Conservation (phyloP, 1,140 invertebrate species). For the Cydia fagiglandana region DNA sequence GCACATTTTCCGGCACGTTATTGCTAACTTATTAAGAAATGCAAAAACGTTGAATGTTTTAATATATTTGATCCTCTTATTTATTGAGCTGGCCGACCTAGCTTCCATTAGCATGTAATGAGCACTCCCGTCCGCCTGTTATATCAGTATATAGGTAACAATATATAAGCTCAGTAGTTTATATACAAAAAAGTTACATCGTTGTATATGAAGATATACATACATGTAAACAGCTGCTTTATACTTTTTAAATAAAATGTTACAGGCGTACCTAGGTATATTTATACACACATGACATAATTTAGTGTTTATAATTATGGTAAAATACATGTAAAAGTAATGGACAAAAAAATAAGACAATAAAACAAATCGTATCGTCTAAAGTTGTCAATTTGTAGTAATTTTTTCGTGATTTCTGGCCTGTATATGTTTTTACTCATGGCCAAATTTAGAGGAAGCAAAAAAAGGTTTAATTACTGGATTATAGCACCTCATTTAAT, state of each 20-base stretch:
- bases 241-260: slow-evolving; percentile 1
- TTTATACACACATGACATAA: too few relatives aligned
- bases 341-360: too few relatives aligned
- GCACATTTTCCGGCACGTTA: background rate
- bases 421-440: too few relatives aligned
- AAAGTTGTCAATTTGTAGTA: too few relatives aligned
- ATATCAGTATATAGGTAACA: background rate
- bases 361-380: too few relatives aligned
- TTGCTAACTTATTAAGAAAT: background rate
- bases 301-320: too few relatives aligned
- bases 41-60: background rate
- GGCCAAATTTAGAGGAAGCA: too few relatives aligned
- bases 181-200: too few relatives aligned
- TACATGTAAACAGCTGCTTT: slow-evolving; percentile 2
- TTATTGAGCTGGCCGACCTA: slow-evolving; percentile 8
- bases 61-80: background rate
- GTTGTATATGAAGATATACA: background rate
- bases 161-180: background rate
- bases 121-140: background rate
- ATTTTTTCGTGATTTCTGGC: too few relatives aligned
- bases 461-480: too few relatives aligned
- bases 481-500: too few relatives aligned
- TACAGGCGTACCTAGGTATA: background rate
- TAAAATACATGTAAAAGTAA: too few relatives aligned
- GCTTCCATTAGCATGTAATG: slow-evolving; percentile 27